Evolutionary conservation across 2,888 invertebrate species (phyloP).

Genomic region (Euplagia quadripunctaria): DNA sequence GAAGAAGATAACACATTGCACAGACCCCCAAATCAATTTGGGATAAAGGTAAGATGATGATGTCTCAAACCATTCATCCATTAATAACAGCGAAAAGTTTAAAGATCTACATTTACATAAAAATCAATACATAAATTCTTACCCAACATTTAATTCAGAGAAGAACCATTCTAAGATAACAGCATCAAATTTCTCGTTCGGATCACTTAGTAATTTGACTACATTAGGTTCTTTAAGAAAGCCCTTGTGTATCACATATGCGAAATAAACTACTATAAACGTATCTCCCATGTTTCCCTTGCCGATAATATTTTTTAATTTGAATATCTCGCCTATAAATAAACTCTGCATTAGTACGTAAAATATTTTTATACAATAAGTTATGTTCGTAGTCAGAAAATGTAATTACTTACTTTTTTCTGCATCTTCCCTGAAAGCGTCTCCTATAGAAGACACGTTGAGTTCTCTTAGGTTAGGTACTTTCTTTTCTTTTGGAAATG

Average conservation of each 20-base stretch:
- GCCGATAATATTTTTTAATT: conserved; percentile 64
- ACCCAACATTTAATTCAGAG: conserved; percentile 57
- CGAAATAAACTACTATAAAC: conserved; percentile 53
- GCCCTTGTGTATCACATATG: conserved; percentile 53
- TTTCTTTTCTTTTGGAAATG: conserved; percentile 56
- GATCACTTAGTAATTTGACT: conserved; percentile 59
- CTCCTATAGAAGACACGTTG: conserved; percentile 48
- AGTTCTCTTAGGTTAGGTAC: conserved; percentile 65
- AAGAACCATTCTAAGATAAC: conserved; percentile 74
- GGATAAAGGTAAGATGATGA: no score
- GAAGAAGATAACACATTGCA: no score
- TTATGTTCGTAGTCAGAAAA: neutral
- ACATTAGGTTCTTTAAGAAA: conserved; percentile 57
- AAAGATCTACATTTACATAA: no score
- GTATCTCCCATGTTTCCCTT: conserved; percentile 59
- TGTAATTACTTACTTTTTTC: conserved; percentile 42
- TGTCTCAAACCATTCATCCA: neutral
- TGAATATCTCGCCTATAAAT: conserved; percentile 62
- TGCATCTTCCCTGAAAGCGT: conserved; percentile 35
- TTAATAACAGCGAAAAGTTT: no score
- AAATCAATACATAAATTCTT: conserved; percentile 19
- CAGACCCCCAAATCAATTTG: no score
- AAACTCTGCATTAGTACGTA: neutral
- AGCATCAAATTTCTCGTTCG: conserved; percentile 66
- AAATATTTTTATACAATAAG: neutral